phyloP scores from a whole-genome alignment of 2,797 vertebrate genomes.

The Limnodromus scolopaceus region DNA sequence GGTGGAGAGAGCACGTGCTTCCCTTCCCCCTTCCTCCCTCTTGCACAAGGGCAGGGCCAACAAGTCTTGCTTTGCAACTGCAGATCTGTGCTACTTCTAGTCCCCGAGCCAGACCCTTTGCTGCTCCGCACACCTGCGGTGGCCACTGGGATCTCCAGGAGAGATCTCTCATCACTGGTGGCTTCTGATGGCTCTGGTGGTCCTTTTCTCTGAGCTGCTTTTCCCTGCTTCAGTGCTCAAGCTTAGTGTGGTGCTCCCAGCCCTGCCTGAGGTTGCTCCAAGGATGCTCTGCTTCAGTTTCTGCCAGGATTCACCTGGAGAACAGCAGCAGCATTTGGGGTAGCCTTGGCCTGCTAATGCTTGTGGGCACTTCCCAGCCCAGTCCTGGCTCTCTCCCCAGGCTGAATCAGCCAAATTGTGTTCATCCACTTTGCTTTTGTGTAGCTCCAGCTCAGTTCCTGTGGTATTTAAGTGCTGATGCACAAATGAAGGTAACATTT shows the following conservation, averaged over 20 bases:
- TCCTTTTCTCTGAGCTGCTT: not conserved
- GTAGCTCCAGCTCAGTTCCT: not conserved
- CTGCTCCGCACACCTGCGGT: accelerated
- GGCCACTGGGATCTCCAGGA: not conserved
- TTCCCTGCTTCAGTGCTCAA: not conserved
- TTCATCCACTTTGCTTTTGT: not conserved
- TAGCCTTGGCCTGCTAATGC: not conserved
- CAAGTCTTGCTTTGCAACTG: not conserved
- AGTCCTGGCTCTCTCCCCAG: not conserved
- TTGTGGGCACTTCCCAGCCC: not conserved
- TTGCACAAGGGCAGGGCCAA: not conserved
- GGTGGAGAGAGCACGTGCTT: not conserved
- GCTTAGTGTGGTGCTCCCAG: not conserved
- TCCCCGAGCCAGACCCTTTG: not conserved
- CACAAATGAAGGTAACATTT: slow-evolving; percentile 42
- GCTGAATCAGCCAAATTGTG: not conserved
- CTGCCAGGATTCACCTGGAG: not conserved
- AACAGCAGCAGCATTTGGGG: not conserved
- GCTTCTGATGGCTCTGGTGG: not conserved
- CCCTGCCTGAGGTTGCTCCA: not conserved
- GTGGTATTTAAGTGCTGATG: slow-evolving; percentile 31
- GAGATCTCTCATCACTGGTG: not conserved
- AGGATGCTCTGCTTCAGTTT: not conserved
- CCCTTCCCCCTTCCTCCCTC: not conserved
- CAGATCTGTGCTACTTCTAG: accelerated